Conservation (phyloP, 2,888 invertebrate species). For the Eilema sororculum region DNA sequence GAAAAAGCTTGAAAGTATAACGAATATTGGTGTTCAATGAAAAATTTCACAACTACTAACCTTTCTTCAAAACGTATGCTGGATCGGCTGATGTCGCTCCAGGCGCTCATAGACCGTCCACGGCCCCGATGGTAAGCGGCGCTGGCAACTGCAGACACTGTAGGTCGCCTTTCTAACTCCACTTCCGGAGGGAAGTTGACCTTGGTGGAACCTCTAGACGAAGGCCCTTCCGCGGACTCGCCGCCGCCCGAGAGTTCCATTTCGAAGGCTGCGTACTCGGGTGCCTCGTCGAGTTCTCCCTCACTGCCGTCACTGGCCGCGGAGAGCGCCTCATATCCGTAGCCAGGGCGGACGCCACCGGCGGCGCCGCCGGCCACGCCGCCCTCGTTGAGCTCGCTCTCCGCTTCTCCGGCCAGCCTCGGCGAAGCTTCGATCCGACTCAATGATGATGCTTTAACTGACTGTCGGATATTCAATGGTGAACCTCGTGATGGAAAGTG, state of each 20-base stretch:
- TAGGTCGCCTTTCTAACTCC: slow-evolving; percentile 81
- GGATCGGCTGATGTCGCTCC: slow-evolving; percentile 95
- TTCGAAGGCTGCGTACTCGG: slow-evolving; percentile 79
- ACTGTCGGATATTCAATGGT: slow-evolving; percentile 73
- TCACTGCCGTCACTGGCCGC: slow-evolving; percentile 84
- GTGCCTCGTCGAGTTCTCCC: slow-evolving; percentile 76
- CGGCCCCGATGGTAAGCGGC: slow-evolving; percentile 84
- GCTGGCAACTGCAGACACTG: slow-evolving; percentile 75
- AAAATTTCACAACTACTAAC: slow-evolving; percentile 71
- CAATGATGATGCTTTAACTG: slow-evolving; percentile 80
- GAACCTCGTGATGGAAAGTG: slow-evolving; percentile 75
- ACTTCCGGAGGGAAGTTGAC: slow-evolving; percentile 89
- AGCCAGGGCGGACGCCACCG: slow-evolving; percentile 81
- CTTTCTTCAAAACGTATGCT: slow-evolving; percentile 93
- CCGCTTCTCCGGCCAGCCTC: slow-evolving; percentile 74
- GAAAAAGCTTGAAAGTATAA: too few relatives aligned
- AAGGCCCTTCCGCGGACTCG: slow-evolving; percentile 78
- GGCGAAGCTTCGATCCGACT: slow-evolving; percentile 80
- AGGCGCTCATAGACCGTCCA: slow-evolving; percentile 94
- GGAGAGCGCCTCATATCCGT: slow-evolving; percentile 84
- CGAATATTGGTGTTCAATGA: too few relatives aligned
- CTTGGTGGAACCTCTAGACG: slow-evolving; percentile 85
- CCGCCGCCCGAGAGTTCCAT: slow-evolving; percentile 81
- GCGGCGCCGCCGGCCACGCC: slow-evolving; percentile 65
- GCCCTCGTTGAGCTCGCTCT: slow-evolving; percentile 69